Base-by-base conservation (phyloP, 1,140 invertebrate species). In the Ips nitidus region DNA sequence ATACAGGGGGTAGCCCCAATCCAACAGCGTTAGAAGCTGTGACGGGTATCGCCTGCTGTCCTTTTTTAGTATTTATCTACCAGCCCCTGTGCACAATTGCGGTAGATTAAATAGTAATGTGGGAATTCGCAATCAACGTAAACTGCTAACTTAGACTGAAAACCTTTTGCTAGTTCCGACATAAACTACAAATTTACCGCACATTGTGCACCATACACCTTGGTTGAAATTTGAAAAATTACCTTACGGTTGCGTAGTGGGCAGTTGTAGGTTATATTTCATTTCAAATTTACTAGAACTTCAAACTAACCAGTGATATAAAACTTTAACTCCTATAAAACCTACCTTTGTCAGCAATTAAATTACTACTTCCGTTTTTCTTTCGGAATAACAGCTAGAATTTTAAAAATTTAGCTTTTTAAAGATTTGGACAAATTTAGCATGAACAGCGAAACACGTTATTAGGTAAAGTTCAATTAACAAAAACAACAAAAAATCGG, bases 1-100 rank as follows among this genome's bases (percentile, higher is more conserved):
- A 75, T 74, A 74, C 76, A 77, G 75, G 76, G 76, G 74, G 76
- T 75, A 67, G 71, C 72, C 72, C 69, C 75, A 77, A 75, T 77
- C 76, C 76, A 77, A 77, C 76, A 77, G 76, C 76, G 40, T 50
- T 60, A 38, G 7, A 65, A 66, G 76, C 76, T 77, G 76, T 76
- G 76, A 77, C 76, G 41, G 70, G 43, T 57, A 76, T 77, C 76
- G 75, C 76, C 76, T 77, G 76, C 75, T 75, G 61, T 70, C 58
- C 52, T 61, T 60, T 58, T 52, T 60, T 61, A 53, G 62, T 65
- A 62, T 56, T 65, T 53, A 60, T 72, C 70, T 74, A 75, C 71
- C 61, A 73, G 64, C 69, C 66, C 73, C 74, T 57, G 70, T 69
- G 64, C 68, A 64, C 42, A 70, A 70, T 22, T 58, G 52, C 50